Evolutionary conservation across 2,797 vertebrate genomes (phyloP), one percentile per base, ranked within the genome.

Genomic region (Orestias chungarensis): DNA sequence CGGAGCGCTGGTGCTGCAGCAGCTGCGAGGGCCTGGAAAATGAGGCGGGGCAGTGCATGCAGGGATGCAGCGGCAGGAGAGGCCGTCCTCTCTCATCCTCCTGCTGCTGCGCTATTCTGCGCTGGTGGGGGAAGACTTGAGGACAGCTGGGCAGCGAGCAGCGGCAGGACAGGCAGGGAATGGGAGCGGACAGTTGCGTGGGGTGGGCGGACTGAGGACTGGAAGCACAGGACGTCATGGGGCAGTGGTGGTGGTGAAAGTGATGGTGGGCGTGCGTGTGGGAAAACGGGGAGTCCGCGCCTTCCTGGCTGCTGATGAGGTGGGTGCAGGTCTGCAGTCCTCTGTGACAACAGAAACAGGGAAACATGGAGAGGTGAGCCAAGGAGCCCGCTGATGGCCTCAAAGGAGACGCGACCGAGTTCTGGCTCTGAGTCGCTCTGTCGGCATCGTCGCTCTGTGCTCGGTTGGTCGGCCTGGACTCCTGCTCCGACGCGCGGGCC

Each of bases 1-100:
- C 92, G 0, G 90, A 64, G 17, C 93, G 94, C 89, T 95, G 95
- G 83, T 95, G 95, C 84, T 95, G 94, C 75, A 95, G 92, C 70
- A 95, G 71, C 89, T 95, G 94, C 1, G 94, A 95, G 0, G 94
- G 95, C 7, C 93, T 82, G 10, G 93, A 43, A 27, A 95, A 95
- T 14, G 94, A 91, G 29, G 93, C 93, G 0, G 92, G 4, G 85
- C 95, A 95, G 80, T 95, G 94, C 95, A 95, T 95, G 42, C 95
- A 95, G 6, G 88, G 91, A 66, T 95, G 94, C 25, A 86, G 79
- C 4, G 78, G 73, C 35, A 85, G 0, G 43, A 8, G 20, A 25
- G 71, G 25, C 66, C 75, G 44, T 1, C 67, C 46, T 40, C 80
- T 67, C 5, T 85, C 82, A 29, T 85, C 88, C 74, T 86, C 87